phyloP scores from a whole-genome alignment of 2,888 invertebrate genomes.

The Trisateles emortualis region DNA sequence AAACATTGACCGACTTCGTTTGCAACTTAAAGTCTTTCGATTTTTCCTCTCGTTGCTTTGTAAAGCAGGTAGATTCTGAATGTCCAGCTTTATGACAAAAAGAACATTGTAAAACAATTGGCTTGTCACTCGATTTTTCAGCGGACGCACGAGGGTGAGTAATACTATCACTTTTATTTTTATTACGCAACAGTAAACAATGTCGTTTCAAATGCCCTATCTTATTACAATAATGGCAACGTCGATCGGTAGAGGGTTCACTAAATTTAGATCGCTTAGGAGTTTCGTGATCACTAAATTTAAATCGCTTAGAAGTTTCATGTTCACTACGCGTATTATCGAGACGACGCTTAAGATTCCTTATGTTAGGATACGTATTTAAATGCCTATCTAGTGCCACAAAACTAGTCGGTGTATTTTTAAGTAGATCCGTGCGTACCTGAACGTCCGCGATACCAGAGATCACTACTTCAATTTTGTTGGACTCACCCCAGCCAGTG shows the following conservation, averaged over 20 bases:
- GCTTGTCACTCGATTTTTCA: background rate
- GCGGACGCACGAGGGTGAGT: too few relatives aligned
- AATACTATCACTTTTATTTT: too few relatives aligned
- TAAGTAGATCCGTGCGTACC: slow-evolving; percentile 22
- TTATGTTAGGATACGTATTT: too few relatives aligned
- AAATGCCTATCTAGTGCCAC: background rate
- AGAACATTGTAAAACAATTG: background rate
- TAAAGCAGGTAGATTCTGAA: background rate
- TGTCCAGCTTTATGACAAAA: background rate
- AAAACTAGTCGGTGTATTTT: too few relatives aligned
- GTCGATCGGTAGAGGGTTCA: background rate
- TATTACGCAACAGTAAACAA: too few relatives aligned
- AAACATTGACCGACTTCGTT: too few relatives aligned
- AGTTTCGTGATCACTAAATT: too few relatives aligned
- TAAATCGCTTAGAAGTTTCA: background rate
- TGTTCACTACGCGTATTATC: background rate
- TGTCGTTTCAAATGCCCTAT: too few relatives aligned
- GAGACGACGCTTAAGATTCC: background rate
- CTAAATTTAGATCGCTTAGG: too few relatives aligned
- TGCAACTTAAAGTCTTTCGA: background rate
- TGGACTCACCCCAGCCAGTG: slow-evolving; percentile 27
- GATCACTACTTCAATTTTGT: slow-evolving; percentile 33
- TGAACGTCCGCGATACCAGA: slow-evolving; percentile 27
- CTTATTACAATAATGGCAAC: background rate
- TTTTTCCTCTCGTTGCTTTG: background rate